These are phyloP conservation scores for Anguilla anguilla DNA, from an alignment of 2,797 vertebrate species.

Conservation along the genomic window DNA sequence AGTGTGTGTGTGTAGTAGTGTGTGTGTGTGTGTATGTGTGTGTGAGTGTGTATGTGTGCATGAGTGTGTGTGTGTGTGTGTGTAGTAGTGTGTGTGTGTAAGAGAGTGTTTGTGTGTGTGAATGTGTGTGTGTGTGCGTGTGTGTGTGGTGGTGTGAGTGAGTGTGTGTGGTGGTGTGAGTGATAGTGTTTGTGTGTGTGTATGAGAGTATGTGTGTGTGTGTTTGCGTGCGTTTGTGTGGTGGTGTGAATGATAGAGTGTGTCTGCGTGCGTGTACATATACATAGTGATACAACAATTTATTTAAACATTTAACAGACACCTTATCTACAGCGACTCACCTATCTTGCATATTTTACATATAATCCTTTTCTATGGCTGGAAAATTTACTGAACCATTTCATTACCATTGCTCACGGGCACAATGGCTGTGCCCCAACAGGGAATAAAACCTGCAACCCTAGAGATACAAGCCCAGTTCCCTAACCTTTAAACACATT, in stretches of 20 bases:
- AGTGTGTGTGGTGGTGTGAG: background rate
- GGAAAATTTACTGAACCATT: too few relatives aligned
- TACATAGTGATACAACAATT: background rate
- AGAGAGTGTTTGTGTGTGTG: background rate
- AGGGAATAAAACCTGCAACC: too few relatives aligned
- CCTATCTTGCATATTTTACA: too few relatives aligned
- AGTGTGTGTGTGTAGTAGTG: too few relatives aligned
- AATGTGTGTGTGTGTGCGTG: background rate
- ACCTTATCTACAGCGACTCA: too few relatives aligned
- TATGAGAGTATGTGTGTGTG: background rate
- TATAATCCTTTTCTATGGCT: too few relatives aligned
- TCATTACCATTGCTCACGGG: too few relatives aligned
- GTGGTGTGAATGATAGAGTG: background rate
- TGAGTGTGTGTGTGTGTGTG: background rate
- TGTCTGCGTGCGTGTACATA: background rate
- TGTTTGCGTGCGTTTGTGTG: background rate
- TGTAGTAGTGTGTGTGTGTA: constrained; percentile 13
- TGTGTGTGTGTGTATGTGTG: background rate
- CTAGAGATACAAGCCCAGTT: too few relatives aligned
- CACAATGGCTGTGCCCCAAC: too few relatives aligned
- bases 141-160: constrained; percentile 12
- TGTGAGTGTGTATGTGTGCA: background rate
- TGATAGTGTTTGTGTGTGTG: background rate
- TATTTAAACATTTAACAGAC: too few relatives aligned
- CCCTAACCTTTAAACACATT: too few relatives aligned